Conservation (phyloP, 2,888 invertebrate genomes). For the Epinotia nisella region DNA sequence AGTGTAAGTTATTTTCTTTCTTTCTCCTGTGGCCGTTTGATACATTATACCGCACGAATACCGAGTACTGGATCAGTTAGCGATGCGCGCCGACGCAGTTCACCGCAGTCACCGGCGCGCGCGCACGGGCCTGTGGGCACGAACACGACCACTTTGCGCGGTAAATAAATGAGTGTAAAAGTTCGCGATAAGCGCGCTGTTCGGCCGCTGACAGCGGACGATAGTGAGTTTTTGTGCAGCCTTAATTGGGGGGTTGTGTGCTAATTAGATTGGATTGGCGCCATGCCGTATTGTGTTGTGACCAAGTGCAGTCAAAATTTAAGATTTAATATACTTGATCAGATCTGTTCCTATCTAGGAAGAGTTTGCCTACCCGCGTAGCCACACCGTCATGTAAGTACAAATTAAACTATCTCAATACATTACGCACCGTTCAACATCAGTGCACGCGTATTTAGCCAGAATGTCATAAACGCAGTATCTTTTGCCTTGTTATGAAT, state of each 20-base stretch:
- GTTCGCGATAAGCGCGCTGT: slow-evolving; percentile 10
- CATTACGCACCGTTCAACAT: neutral
- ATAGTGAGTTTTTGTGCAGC: slow-evolving; percentile 33
- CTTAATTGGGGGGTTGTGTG: slow-evolving; percentile 38
- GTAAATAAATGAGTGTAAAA: slow-evolving; percentile 21
- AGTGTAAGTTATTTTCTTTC: too few relatives aligned
- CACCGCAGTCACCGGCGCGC: slow-evolving; percentile 33
- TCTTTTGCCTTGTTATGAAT: too few relatives aligned
- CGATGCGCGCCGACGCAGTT: slow-evolving; percentile 20
- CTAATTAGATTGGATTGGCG: slow-evolving; percentile 22
- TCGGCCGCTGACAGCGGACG: slow-evolving; percentile 26
- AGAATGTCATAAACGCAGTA: too few relatives aligned
- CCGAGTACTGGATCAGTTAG: slow-evolving; percentile 4
- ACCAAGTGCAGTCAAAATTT: neutral
- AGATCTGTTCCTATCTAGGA: neutral
- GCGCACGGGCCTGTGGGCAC: slow-evolving; percentile 18
- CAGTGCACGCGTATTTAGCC: too few relatives aligned
- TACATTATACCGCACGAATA: neutral
- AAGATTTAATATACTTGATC: neutral
- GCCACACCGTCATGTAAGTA: slow-evolving; percentile 16
- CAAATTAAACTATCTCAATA: neutral
- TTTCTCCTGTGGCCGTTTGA: neutral
- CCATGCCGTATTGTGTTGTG: slow-evolving; percentile 1
- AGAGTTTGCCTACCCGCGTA: slow-evolving; percentile 2
- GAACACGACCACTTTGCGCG: neutral